Conservation (phyloP, 1,140 invertebrate species). For the Globodera ellingtonae region DNA sequence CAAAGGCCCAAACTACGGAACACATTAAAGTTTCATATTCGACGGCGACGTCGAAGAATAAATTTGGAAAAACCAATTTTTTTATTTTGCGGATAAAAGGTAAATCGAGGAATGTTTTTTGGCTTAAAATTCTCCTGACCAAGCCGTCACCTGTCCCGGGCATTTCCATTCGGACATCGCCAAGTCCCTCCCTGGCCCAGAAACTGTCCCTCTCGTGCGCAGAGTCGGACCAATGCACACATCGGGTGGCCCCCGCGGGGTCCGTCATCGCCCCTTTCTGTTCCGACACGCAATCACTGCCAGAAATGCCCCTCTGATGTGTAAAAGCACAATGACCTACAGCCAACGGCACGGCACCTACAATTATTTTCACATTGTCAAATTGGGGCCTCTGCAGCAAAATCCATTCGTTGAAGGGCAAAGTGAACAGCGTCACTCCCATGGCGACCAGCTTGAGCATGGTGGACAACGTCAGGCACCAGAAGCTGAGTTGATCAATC, state of each 20-base stretch:
- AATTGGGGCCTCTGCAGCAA: slow-evolving; percentile 1
- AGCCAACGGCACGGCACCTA: background rate
- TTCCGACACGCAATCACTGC: slow-evolving; percentile 26
- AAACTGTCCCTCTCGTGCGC: background rate
- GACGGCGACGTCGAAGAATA: no score
- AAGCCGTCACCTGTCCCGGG: slow-evolving; percentile 6
- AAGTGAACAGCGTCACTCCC: slow-evolving; percentile 26
- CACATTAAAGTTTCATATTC: no score
- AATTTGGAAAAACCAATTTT: no score
- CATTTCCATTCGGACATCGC: background rate
- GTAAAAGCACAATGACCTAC: background rate
- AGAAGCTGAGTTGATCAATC: slow-evolving; percentile 27
- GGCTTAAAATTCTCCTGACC: background rate
- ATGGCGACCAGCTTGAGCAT: slow-evolving; percentile 32
- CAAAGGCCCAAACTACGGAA: no score
- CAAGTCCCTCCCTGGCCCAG: slow-evolving; percentile 7
- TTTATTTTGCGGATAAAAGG: no score
- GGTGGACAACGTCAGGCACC: slow-evolving; percentile 30
- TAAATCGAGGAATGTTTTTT: no score
- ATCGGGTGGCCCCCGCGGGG: background rate
- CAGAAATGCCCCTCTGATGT: slow-evolving; percentile 23
- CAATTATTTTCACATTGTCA: background rate
- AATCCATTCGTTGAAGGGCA: slow-evolving; percentile 29
- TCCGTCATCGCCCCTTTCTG: background rate
- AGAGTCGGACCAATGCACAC: slow-evolving; percentile 13